Conservation (phyloP, 2,888 invertebrate species). For the Leptura quadrifasciata region DNA sequence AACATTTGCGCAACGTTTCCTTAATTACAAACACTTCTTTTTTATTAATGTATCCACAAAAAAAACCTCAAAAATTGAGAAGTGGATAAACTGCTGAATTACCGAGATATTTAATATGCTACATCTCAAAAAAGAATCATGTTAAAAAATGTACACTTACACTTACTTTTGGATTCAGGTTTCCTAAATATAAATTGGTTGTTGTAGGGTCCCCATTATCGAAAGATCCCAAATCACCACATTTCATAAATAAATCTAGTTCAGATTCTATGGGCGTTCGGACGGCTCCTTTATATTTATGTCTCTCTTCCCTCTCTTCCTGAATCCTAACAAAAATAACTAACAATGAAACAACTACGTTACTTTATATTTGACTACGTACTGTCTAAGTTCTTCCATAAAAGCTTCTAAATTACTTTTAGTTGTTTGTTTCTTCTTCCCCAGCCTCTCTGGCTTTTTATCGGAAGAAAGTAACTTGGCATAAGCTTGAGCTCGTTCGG, state of each 20-base stretch:
- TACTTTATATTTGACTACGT: conserved; percentile 67
- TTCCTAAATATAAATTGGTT: conserved; percentile 98
- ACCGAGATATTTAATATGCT: too few species aligned
- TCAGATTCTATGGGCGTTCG: conserved; percentile 73
- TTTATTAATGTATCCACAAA: too few species aligned
- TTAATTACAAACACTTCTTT: too few species aligned
- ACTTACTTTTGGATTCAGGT: conserved; percentile 94
- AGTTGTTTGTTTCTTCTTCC: conserved; percentile 85
- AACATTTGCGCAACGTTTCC: too few species aligned
- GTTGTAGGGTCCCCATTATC: conserved; percentile 98
- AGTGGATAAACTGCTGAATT: too few species aligned
- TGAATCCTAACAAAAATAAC: conserved; percentile 84
- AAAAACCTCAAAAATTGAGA: too few species aligned
- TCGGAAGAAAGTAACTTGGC: conserved; percentile 80
- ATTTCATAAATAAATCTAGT: conserved; percentile 71
- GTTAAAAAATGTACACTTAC: not conserved
- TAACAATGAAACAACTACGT: conserved; percentile 14
- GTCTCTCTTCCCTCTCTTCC: conserved; percentile 96
- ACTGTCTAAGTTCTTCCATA: conserved; percentile 98
- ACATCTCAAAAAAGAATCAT: too few species aligned
- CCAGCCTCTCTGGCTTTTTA: conserved; percentile 79
- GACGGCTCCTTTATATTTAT: conserved; percentile 89
- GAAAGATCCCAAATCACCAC: conserved; percentile 85
- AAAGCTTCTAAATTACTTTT: conserved; percentile 98
- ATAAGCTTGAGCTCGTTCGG: conserved; percentile 83